These are phyloP conservation scores for Poecilia gillii DNA, from an alignment of 2,797 vertebrate species.

Conservation along the genomic window DNA sequence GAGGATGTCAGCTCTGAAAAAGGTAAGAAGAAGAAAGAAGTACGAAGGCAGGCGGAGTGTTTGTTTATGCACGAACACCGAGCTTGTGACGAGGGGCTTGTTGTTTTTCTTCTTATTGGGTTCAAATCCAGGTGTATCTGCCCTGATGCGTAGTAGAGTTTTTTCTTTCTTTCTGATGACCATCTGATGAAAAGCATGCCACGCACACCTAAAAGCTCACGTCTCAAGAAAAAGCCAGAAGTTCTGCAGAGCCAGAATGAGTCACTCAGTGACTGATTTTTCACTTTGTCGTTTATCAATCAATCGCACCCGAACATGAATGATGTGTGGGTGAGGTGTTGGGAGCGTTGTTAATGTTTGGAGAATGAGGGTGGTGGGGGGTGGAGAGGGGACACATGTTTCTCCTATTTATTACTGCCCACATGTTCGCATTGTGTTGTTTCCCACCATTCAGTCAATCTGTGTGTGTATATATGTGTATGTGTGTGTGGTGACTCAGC, in stretches of 20 bases:
- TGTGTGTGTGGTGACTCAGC: slow-evolving; percentile 68
- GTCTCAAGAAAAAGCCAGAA: slow-evolving; percentile 32
- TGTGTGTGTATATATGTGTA: slow-evolving; percentile 9
- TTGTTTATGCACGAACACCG: slow-evolving; percentile 19
- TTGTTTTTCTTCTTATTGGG: slow-evolving; percentile 7
- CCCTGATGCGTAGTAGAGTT: slow-evolving; percentile 11
- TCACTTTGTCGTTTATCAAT: slow-evolving; percentile 34
- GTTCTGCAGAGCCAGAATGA: slow-evolving; percentile 55
- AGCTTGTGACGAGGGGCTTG: slow-evolving; percentile 21
- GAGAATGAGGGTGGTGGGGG: slow-evolving; percentile 14
- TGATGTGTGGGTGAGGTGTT: slow-evolving; percentile 30
- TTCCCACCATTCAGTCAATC: slow-evolving; percentile 46
- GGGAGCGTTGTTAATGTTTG: slow-evolving; percentile 4
- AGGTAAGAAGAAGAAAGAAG: slow-evolving; percentile 56
- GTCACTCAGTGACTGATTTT: slow-evolving; percentile 24
- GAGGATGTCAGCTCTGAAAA: slow-evolving; percentile 78
- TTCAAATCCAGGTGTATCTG: slow-evolving; percentile 17
- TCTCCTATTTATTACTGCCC: slow-evolving; percentile 32
- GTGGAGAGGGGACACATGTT: slow-evolving; percentile 29
- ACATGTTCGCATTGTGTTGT: slow-evolving; percentile 46
- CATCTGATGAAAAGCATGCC: slow-evolving; percentile 5
- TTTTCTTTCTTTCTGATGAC: background rate
- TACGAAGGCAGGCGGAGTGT: background rate
- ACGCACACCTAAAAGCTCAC: slow-evolving; percentile 1
- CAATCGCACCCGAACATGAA: slow-evolving; percentile 37